Base-by-base conservation (phyloP, 2,888 invertebrate species). In the Epinotia brunnichana region DNA sequence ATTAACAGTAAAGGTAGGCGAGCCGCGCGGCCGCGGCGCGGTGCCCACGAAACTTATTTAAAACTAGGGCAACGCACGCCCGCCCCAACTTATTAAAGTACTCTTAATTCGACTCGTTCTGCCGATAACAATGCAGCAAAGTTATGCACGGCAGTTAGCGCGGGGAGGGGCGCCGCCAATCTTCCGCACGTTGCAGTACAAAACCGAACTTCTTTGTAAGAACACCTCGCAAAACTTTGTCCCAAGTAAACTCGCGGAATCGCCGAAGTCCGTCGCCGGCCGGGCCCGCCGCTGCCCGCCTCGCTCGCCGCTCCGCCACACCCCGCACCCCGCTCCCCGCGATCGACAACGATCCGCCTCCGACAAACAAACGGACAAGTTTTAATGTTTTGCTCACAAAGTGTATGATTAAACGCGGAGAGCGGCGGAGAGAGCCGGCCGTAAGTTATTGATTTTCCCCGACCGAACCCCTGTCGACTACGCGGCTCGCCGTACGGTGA, bases 381-480 rank as follows among this genome's bases (percentile, higher is more conserved):
- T 93, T 92, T 92, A 93, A 92, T 92, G 92, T 93, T 92, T 92
- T 92, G 92, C 92, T 92, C 92, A 91, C 92, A 91, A 92, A 93
- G 92, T 93, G 93, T 92, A 92, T 93, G 92, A 93, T 93, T 93
- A 93, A 92, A 92, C 92, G 92, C 90, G 90, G 91, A 92, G 92
- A 92, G 92, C 91, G 91, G 88, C 89, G 88, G 90, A 91, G 92
- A 92, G 92, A 91, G 89, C 89, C 91, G 91, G 91, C 90, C 93
- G 93, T 93, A 91, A 94, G 92, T 94, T 94, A 94, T 94, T 94
- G 94, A 94, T 94, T 94, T 94, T 94, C 92, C 88, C 89, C 87
- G 87, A 88, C 87, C 90, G 88, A 90, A 90, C 92, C 93, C 91
- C 90, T 83, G 91, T 85, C 90, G 90, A 85, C 88, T 88, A 85